A percentile compares a stretch with the other conserved stretches of the same genome.
These are phyloP conservation scores for Semotilus atromaculatus DNA, from an alignment of 2,797 vertebrate species.

Conservation along the genomic window DNA sequence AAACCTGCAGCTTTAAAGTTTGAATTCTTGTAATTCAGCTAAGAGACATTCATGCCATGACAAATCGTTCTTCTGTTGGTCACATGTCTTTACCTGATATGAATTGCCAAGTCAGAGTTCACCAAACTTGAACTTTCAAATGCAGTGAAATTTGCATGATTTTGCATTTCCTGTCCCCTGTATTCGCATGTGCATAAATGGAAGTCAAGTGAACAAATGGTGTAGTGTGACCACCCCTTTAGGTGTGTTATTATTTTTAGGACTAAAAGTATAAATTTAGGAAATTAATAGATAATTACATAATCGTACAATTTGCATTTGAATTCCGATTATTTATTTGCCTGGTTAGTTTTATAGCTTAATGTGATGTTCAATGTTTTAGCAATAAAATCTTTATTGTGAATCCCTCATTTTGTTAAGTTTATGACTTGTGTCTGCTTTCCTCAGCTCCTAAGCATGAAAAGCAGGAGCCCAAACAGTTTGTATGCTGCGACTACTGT, in stretches of 20 bases:
- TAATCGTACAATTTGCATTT: background rate
- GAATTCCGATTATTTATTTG: background rate
- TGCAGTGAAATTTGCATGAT: too few relatives aligned
- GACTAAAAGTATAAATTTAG: background rate
- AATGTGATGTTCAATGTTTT: background rate
- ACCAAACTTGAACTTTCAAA: background rate
- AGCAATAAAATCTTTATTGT: background rate
- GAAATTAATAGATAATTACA: background rate
- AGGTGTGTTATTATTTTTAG: background rate
- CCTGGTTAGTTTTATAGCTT: background rate
- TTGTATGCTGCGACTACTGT: slow-evolving; percentile 89
- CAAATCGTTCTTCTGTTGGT: background rate
- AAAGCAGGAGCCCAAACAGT: slow-evolving; percentile 76
- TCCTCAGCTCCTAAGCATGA: slow-evolving; percentile 51
- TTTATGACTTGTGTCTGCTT: background rate
- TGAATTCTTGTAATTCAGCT: background rate
- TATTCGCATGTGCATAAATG: background rate
- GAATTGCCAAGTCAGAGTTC: background rate
- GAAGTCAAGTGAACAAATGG: background rate
- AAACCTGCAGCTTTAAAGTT: background rate
- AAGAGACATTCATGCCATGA: background rate
- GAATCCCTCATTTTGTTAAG: background rate
- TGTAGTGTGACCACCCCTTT: background rate
- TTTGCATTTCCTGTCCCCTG: background rate
- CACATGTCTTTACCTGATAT: background rate